Conservation (phyloP, 2,888 invertebrate species). For the Thelaira solivaga region DNA sequence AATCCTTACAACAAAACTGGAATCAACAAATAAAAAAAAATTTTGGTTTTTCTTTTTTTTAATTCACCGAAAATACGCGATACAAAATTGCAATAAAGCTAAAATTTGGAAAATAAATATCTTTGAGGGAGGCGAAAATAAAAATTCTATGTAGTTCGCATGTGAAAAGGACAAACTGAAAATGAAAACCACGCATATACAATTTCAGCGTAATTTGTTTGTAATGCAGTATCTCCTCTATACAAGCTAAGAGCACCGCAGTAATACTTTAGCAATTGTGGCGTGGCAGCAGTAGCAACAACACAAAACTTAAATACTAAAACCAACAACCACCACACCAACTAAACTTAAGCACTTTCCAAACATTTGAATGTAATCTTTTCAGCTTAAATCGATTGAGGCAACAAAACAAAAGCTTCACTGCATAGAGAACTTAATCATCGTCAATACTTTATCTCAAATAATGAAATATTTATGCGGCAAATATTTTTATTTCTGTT, state of each 20-base stretch:
- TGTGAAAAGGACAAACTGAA: too few species aligned
- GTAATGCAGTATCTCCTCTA: too few species aligned
- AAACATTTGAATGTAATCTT: not conserved
- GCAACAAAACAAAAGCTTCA: not conserved
- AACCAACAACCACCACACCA: not conserved
- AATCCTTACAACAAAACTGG: conserved; percentile 9
- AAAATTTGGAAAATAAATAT: not conserved
- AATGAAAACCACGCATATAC: too few species aligned
- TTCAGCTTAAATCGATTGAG: not conserved
- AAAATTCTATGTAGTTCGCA: not conserved
- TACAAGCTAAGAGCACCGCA: not conserved
- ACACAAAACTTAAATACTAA: not conserved
- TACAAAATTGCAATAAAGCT: not conserved
- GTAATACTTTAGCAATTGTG: not conserved
- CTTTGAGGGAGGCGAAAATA: too few species aligned
- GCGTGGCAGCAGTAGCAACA: not conserved
- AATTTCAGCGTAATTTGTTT: too few species aligned
- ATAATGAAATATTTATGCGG: conserved; percentile 27
- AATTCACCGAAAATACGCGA: not conserved
- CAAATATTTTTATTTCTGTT: too few species aligned
- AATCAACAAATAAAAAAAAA: not conserved
- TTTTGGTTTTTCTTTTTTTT: too few species aligned
- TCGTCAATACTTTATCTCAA: not conserved
- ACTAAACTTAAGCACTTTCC: not conserved
- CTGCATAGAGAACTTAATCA: not conserved